Base-by-base conservation (phyloP, 2,797 vertebrate species). In the Spinibarbus caldwelli region DNA sequence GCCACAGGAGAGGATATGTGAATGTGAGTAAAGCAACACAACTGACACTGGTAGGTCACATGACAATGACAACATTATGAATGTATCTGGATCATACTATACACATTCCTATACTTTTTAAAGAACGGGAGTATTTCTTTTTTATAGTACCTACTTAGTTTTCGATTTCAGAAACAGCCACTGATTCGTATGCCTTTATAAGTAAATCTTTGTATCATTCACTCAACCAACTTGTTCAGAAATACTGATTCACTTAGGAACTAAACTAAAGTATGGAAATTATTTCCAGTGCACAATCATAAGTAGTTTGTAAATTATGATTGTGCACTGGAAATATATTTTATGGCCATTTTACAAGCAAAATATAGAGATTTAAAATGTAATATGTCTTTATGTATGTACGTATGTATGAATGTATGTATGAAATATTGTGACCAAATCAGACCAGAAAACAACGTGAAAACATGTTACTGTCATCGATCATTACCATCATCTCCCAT, bases 231-330 rank as follows among this genome's bases (percentile, higher is more conserved):
- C 49, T 49, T 5, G 41, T 47, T 72, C 43, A 47, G 17, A 29
- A 47, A 72, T n/a, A 70, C 67, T 67, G 8, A 68, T 71, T 71
- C 38, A 43, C 67, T n/a, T n/a, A 31, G 62, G 29, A 31, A 66
- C 34, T 36, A 14, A 34, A 66, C 14, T 31, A 19, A 68, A 68
- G 10, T 36, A 36, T n/a, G 34, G 31, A 0, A 36, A 67, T 67
- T 67, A 36, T 36, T 36, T 36, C 17, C 3, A 36, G 19, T 21
- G 8, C 12, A 31, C 0, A 34, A 34, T 31, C 6, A 36, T 11
- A 67, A 36, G 10, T 29, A 29, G 57, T 29, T 57, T 38, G n/a
- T n/a, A n/a, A 36, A 19, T 38, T 36, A 36, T 38, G 34, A 36
- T 38, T 68, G 17, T 23, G 17, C 34, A 12, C 21, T 23, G 1